These are phyloP conservation scores for Neocloeon triangulifer DNA, from an alignment of 1,140 invertebrate species.

Conservation along the genomic window DNA sequence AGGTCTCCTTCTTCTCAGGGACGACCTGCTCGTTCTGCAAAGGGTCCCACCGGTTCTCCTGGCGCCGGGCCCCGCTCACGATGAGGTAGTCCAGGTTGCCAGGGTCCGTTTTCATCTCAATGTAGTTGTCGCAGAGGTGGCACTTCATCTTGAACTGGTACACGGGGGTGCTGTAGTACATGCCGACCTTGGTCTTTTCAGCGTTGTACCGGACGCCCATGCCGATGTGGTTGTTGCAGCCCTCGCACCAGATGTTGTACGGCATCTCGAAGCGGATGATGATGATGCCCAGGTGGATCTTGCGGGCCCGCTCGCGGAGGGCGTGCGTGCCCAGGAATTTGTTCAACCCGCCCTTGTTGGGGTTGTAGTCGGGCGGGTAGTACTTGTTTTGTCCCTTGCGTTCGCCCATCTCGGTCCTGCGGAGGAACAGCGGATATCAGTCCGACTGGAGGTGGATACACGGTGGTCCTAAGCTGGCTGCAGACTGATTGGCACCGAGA, in stretches of 20 bases:
- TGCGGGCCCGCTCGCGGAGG: slow-evolving; percentile 78
- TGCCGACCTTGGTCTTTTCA: slow-evolving; percentile 95
- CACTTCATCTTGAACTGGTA: slow-evolving; percentile 99
- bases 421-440: too few species aligned
- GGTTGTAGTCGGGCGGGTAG: slow-evolving; percentile 98
- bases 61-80: slow-evolving; percentile 76
- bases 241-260: slow-evolving; percentile 98
- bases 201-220: slow-evolving; percentile 98
- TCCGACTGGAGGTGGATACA: too few species aligned
- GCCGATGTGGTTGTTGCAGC: slow-evolving; percentile 94
- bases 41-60: slow-evolving; percentile 97
- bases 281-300: slow-evolving; percentile 87
- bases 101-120: slow-evolving; percentile 98
- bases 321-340: slow-evolving; percentile 90
- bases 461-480: too few species aligned
- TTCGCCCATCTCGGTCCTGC: slow-evolving; percentile 60
- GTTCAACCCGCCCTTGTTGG: slow-evolving; percentile 75
- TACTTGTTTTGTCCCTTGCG: slow-evolving; percentile 94
- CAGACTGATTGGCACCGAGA: too few species aligned
- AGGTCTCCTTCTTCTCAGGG: slow-evolving; percentile 70
- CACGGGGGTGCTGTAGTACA: slow-evolving; percentile 94
- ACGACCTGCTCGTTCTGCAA: slow-evolving; percentile 86
- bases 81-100: slow-evolving; percentile 96
- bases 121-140: slow-evolving; percentile 93
- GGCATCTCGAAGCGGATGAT: slow-evolving; percentile 99